A percentile compares a stretch with the other conserved stretches of the same genome.
Conservation (phyloP, 2,797 vertebrate genomes). For the Schizopygopsis malacanthus region DNA sequence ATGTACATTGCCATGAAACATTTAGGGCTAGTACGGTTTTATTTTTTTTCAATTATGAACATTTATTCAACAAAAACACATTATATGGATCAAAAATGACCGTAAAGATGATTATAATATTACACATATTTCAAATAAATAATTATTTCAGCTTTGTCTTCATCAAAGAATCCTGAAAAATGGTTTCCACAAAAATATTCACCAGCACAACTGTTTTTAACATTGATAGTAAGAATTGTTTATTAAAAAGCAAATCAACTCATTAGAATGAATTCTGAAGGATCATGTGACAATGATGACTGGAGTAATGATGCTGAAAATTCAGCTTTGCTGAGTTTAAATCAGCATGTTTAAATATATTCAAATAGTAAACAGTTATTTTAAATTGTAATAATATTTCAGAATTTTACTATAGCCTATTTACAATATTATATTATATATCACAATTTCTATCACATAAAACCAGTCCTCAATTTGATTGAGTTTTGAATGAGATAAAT, state of each 20-base stretch:
- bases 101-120: not conserved
- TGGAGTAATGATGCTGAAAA: not conserved
- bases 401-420: not conserved
- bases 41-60: not conserved
- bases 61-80: not conserved
- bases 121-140: not conserved
- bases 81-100: not conserved
- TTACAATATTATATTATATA: too few species aligned
- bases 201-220: not conserved
- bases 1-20: not conserved
- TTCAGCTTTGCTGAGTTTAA: not conserved
- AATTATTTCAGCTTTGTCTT: not conserved
- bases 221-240: not conserved
- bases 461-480: not conserved
- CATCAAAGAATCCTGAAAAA: not conserved
- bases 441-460: too few species aligned
- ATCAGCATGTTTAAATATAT: not conserved
- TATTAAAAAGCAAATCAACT: not conserved
- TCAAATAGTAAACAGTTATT: not conserved
- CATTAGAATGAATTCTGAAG: not conserved
- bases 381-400: not conserved
- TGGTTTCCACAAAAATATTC: not conserved
- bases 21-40: not conserved
- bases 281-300: not conserved
- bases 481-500: too few species aligned